Base-by-base conservation (phyloP, 2,113 vertebrate genomes). In the Malurus cyaneus region DNA sequence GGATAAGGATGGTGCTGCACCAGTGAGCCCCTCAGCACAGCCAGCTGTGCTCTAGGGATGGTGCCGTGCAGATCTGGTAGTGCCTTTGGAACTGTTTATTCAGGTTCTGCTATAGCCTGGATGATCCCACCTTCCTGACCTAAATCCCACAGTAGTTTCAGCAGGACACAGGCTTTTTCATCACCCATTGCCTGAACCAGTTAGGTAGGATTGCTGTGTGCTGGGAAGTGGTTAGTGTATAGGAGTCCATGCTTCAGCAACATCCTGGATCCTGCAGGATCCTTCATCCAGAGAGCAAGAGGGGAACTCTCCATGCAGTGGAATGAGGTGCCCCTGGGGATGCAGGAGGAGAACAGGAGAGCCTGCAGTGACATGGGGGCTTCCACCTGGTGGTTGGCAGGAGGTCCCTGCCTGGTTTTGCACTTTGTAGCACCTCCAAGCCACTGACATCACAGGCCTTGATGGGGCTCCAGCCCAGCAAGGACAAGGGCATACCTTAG, bases 81-180 rank as follows among this genome's bases (percentile, higher is more conserved):
- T 82, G 73, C 28, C 56, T 71, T 91, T 81, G 50, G 32, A 54
- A 56, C 29, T 3, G 1, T 85, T 71, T 61, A 36, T 36, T 36
- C 36, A 36, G 36, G 36, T 36, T 36, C 56, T 2, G 2, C 53
- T 80, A 32, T 32, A 78, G 28, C 39, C 52, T 80, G 44, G 17
- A 49, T 74, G 23, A 83, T 89, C 49, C 39, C 56, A 89, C 39
- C 78, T 64, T 47, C 42, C 71, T 92, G 81, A 88, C 82, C 42
- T 52, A 82, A 94, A 95, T 83, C 46, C 32, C 62, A 59, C 74
- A 59, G 64, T 2, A 11, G 32, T 90, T 92, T 94, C 85, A 88
- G 65, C 1, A 13, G 80, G 76, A 86, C 2, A 6, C 11, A 13
- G 52, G 46, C 8, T 12, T 85, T 92, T 93, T 90, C 42, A 3